Base-by-base conservation (phyloP, 2,113 vertebrate genomes). In the Corythornis cristatus region DNA sequence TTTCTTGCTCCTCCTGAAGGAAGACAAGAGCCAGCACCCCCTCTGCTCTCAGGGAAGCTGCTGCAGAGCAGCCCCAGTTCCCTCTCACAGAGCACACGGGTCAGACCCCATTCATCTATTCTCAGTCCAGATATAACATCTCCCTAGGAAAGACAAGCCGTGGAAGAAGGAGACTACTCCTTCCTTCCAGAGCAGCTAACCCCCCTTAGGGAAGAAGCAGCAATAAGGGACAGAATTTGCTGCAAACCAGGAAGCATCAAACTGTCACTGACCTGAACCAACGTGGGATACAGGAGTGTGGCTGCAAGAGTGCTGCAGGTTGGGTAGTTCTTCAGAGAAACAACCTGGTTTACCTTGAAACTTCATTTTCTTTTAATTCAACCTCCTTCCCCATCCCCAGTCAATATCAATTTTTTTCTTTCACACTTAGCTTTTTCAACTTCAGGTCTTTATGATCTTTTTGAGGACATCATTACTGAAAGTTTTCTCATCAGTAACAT, bases 211-310 rank as follows among this genome's bases (percentile, higher is more conserved):
- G 35, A 4, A 71, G 11, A 5, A 62, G 33, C n/a, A 70, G 43
- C 6, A 0, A 2, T 28, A 57, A 64, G 10, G 57, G n/a, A 37
- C 1, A 56, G 40, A 51, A 73, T 35, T n/a, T 64, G 4, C 5
- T 53, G 48, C 15, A 46, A 64, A 37, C 12, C 26, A 70, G 40
- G 58, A 79, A 75, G 28, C 18, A 54, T 37, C 21, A 53, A 65
- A 64, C 21, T 54, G 75, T 64, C 56, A 54, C 25, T 53, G 45
- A 57, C 15, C 16, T 51, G 54, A 83, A 42, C 5, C 12, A 61
- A 71, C 15, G 1, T 33, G 12, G 16, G 12, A 76, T 5, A 18
- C 16, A 74, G 42, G 37, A 51, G 23, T 6, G 25, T 1, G 0
- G 13, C 33, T 43, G 8, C 26, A 66, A 54, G 10, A 28, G 71